Base-by-base conservation (phyloP, 2,797 vertebrate genomes). In the Anisognathus igniventris region DNA sequence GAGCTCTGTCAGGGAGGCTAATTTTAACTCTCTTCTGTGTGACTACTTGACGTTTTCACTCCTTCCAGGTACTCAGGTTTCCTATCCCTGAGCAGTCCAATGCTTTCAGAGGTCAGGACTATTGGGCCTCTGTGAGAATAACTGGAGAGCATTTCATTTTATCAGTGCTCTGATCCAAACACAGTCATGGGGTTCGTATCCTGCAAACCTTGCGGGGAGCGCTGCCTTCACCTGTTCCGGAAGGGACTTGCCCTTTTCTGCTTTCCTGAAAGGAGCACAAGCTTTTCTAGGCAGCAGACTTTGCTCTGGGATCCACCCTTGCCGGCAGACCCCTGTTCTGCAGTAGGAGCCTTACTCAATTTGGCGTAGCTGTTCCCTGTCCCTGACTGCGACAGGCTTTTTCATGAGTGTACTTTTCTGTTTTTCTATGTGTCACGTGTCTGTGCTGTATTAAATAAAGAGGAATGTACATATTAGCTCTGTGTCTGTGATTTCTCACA, bases 391-490 rank as follows among this genome's bases (percentile, higher is more conserved):
- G 97, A 95, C 97, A 97, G 97, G 97, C 71, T 94, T 92, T 95
- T 97, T 97, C 96, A 97, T 97, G 92, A 97, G 97, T 98, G 97
- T 94, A 94, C 39, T 91, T 96, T 97, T 90, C 12, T 97, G 62
- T 17, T 96, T 97, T 85, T 53, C 60, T 61, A 96, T 67, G 92
- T 98, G 98, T 98, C 94, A 93, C 13, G 95, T 97, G 98, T 98
- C 97, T 94, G 97, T 97, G 96, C 96, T 98, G 97, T 98, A 97
- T 97, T 97, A 96, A 98, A 98, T 98, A 98, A 98, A 98, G 96
- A 98, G 92, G 97, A 98, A 97, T 98, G 98, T 98, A 98, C 96
- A 98, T 98, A 98, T 60, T 70, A 72, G 31, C 51, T n/a, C 45
- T 0, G 60, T 65, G 68, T 95, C 81, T 53, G 50, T 51, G 50